Evolutionary conservation across 2,888 invertebrate species (phyloP).

Genomic region (Teinopalpus imperialis): DNA sequence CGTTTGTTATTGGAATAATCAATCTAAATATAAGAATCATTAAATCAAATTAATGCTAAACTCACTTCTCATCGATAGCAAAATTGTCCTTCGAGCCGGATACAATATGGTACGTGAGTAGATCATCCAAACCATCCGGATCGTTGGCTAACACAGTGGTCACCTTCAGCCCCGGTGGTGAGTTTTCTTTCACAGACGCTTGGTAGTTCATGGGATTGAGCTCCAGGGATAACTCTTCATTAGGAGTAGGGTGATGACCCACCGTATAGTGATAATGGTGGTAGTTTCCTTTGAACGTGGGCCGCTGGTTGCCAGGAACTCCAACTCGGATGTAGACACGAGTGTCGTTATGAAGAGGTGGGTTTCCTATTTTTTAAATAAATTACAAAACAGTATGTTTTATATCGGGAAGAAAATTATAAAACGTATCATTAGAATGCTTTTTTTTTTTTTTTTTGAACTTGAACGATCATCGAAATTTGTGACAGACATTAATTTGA

Average conservation of each 20-base stretch:
- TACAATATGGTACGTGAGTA: slow-evolving; percentile 86
- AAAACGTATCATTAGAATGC: too few species aligned
- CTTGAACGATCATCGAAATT: too few species aligned
- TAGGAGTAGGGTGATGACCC: slow-evolving; percentile 54
- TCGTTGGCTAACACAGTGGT: slow-evolving; percentile 88
- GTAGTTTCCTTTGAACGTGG: slow-evolving; percentile 88
- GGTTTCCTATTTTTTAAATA: slow-evolving; percentile 68
- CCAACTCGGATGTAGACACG: slow-evolving; percentile 87
- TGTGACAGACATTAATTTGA: too few species aligned
- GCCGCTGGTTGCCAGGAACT: slow-evolving; percentile 90
- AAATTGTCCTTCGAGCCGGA: slow-evolving; percentile 90
- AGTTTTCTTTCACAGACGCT: slow-evolving; percentile 87
- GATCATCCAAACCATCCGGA: slow-evolving; percentile 88
- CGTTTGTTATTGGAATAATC: too few species aligned
- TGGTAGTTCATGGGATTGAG: slow-evolving; percentile 87
- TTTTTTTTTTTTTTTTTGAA: too few species aligned
- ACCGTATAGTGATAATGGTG: slow-evolving; percentile 78
- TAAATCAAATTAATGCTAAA: slow-evolving; percentile 19
- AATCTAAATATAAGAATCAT: too few species aligned
- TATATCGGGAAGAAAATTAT: too few species aligned
- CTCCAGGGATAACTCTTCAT: slow-evolving; percentile 71
- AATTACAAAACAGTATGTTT: too few species aligned
- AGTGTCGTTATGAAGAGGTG: slow-evolving; percentile 85
- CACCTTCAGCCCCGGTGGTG: slow-evolving; percentile 85
- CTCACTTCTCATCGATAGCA: slow-evolving; percentile 86